Evolutionary conservation across 1,140 invertebrate genomes (phyloP).

Genomic region (Drosophila grimshawi): DNA sequence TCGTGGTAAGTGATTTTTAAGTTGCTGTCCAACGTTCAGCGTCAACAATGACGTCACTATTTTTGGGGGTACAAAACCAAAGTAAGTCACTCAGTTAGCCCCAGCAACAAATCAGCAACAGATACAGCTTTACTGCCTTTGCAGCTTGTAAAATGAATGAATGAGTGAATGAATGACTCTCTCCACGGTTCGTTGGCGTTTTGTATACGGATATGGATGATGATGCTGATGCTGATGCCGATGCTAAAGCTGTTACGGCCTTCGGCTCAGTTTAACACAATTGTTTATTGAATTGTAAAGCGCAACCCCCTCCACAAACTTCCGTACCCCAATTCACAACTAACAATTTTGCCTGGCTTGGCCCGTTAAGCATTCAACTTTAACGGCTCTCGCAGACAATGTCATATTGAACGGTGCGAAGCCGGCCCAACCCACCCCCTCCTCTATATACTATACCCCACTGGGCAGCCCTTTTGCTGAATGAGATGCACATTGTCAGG

Average conservation of each 20-base stretch:
- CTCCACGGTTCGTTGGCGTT: constrained; percentile 54
- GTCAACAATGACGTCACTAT: constrained; percentile 71
- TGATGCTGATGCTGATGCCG: background rate
- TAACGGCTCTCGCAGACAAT: constrained; percentile 66
- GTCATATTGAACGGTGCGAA: constrained; percentile 43
- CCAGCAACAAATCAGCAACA: constrained; percentile 12
- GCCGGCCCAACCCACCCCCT: background rate
- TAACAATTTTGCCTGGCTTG: constrained; percentile 64
- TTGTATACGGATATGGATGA: constrained; percentile 6
- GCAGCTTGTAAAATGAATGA: constrained; percentile 17
- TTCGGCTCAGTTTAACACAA: constrained; percentile 77
- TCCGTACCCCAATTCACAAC: constrained; percentile 18
- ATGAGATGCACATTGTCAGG: constrained; percentile 78
- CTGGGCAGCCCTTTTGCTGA: constrained; percentile 49
- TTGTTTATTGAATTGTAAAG: constrained; percentile 82
- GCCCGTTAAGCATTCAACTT: constrained; percentile 80
- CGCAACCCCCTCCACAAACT: constrained; percentile 28
- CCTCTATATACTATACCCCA: background rate
- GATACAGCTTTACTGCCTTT: constrained; percentile 14
- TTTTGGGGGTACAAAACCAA: constrained; percentile 10
- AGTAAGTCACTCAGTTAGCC: constrained; percentile 51
- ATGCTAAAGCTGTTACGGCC: constrained; percentile 53
- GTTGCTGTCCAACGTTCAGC: constrained; percentile 53
- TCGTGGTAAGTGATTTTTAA: constrained; percentile 83
- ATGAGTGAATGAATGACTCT: constrained; percentile 48